Base-by-base conservation (phyloP, 2,888 invertebrate genomes). In the Andrena hattorfiana region DNA sequence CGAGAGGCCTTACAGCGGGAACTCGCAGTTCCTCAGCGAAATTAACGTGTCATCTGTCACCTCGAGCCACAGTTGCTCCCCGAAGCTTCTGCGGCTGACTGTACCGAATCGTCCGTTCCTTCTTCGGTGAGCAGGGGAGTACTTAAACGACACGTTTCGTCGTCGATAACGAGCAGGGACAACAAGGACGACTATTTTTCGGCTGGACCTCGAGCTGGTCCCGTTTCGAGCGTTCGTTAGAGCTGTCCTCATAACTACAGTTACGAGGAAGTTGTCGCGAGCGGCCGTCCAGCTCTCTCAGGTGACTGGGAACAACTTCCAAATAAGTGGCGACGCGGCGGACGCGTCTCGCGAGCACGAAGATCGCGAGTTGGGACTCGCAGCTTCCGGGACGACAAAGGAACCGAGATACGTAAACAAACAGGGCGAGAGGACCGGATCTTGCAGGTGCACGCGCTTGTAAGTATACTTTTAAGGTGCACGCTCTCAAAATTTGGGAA, bases 41-140 rank as follows among this genome's bases (percentile, higher is more conserved):
- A 85, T 86, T 83, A 86, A 85, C 86, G 80, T 70, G 68, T 69
- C 79, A 73, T 79, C 79, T 63, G 73, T 69, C 78, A 73, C 67
- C 77, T 71, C 26, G 54, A 2, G 10, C 35, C 77, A 49, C 62
- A 67, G 71, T 67, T 70, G n/a, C 77, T 49, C 56, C 5, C 13
- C 5, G 23, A 48, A 48, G 67, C 56, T 26, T 71, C 62, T 32
- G 56, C 66, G 68, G 67, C 71, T 71, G 68, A 81, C 63, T 78
- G n/a, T 51, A 48, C 67, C 62, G 26, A 32, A 56, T 54, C 16
- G 26, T 4, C 32, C 35, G 54, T 51, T 28, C 26, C n/a, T 51
- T 8, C 10, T n/a, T 28, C 13, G 48, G n/a, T 23, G n/a, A 54
- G 42, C n/a, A 23, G 2, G 10, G 28, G 26, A 16, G 10, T 51